Conservation (phyloP, 1,140 invertebrate species). For the Zaprionus davidi region DNA sequence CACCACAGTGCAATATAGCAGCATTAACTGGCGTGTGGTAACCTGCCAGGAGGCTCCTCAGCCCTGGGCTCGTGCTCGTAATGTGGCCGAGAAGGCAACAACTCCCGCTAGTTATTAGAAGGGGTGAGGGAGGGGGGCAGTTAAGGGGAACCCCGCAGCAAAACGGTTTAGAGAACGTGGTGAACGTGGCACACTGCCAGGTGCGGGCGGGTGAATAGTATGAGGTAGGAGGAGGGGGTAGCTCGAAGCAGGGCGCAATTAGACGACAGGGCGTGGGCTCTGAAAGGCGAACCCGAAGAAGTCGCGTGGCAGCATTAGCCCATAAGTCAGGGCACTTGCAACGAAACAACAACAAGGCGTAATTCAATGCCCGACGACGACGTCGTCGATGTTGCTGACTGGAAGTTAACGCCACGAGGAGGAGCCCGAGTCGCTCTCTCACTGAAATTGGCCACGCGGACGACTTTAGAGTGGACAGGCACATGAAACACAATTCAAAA, state of each 20-base stretch:
- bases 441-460: slow-evolving; percentile 73
- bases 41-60: slow-evolving; percentile 34
- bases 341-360: slow-evolving; percentile 46
- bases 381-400: slow-evolving; percentile 22
- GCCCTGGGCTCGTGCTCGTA: slow-evolving; percentile 30
- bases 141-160: slow-evolving; percentile 34
- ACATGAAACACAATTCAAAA: slow-evolving; percentile 83
- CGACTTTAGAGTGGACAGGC: slow-evolving; percentile 79
- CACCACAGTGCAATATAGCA: slow-evolving; percentile 1
- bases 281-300: slow-evolving; percentile 32
- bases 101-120: slow-evolving; percentile 27
- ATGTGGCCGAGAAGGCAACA: slow-evolving; percentile 31
- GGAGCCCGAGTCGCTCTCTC: slow-evolving; percentile 55
- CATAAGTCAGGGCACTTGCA: slow-evolving; percentile 76
- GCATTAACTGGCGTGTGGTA: slow-evolving; percentile 43
- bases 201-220: slow-evolving; percentile 10
- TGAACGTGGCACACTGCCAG: slow-evolving; percentile 43
- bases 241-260: slow-evolving; percentile 73
- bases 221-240: slow-evolving; percentile 16
- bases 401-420: slow-evolving; percentile 40
- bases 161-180: slow-evolving; percentile 57
- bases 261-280: slow-evolving; percentile 26
- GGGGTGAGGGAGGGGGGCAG: neutral
- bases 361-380: slow-evolving; percentile 66
- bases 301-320: slow-evolving; percentile 70